phyloP scores from a whole-genome alignment of 2,888 invertebrate genomes.

The Synanthedon andrenaeformis region DNA sequence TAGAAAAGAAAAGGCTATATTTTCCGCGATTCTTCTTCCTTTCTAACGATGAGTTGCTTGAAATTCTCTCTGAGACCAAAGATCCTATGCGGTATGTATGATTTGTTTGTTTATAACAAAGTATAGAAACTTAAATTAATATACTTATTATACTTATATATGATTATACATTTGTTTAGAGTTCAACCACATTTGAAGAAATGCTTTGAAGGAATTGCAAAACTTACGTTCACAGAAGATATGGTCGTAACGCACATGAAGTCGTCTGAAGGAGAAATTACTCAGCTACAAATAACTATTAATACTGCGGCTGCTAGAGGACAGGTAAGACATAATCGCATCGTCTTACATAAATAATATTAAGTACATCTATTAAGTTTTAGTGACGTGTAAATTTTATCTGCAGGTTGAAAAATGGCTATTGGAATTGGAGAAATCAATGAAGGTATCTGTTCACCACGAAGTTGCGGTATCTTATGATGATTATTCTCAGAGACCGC shows the following conservation, averaged over 20 bases:
- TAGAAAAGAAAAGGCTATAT: conserved; percentile 93
- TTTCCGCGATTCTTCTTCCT: conserved; percentile 97
- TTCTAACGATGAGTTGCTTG: conserved; percentile 94
- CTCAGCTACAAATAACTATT: conserved; percentile 81
- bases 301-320: conserved; percentile 89
- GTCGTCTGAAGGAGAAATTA: conserved; percentile 88
- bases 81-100: conserved; percentile 84
- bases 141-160: neutral
- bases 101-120: no score
- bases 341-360: neutral
- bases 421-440: conserved; percentile 84
- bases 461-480: conserved; percentile 77
- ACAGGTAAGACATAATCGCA: conserved; percentile 66
- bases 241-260: conserved; percentile 90
- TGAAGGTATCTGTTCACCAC: conserved; percentile 87
- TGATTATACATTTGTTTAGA: conserved; percentile 36
- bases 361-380: neutral
- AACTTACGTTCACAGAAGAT: conserved; percentile 88
- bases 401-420: conserved; percentile 90
- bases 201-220: conserved; percentile 95
- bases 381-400: neutral
- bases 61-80: conserved; percentile 97
- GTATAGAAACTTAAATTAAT: no score
- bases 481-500: conserved; percentile 74
- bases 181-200: conserved; percentile 97